These are phyloP conservation scores for human DNA, from an alignment of 2,113 vertebrate species.

Conservation along the genomic window DNA sequence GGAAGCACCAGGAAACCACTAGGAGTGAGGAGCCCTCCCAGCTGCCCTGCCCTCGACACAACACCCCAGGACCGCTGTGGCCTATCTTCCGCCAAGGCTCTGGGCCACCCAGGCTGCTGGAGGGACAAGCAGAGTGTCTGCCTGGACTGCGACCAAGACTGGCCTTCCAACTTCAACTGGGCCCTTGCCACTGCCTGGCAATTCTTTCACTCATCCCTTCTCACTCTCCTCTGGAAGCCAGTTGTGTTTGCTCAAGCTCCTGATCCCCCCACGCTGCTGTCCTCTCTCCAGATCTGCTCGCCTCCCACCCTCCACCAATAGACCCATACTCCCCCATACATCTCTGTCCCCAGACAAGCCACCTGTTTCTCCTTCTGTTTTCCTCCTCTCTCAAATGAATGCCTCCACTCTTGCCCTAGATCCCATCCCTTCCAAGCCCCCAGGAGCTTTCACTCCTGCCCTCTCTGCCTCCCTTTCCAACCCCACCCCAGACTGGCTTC, in stretches of 20 bases:
- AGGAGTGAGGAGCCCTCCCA: neutral
- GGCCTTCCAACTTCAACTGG: neutral
- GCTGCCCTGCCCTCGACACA: rapidly evolving
- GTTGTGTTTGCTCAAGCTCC: neutral
- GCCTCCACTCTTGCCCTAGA: neutral
- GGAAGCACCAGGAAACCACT: neutral
- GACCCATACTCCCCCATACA: neutral
- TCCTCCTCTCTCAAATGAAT: neutral
- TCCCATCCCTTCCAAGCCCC: neutral
- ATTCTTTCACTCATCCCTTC: neutral
- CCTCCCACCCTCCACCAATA: neutral
- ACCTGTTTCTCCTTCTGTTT: neutral
- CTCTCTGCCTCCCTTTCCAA: neutral
- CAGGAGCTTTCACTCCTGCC: neutral
- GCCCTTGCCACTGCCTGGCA: neutral
- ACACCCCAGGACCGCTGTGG: neutral
- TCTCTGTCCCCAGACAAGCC: neutral
- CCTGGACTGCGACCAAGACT: neutral
- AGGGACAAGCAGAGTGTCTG: rapidly evolving
- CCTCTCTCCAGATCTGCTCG: neutral
- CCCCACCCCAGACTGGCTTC: rapidly evolving
- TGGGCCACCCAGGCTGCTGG: neutral
- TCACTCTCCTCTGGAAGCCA: neutral
- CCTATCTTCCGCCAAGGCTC: neutral
- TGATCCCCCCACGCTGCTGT: neutral